phyloP scores from a whole-genome alignment of 1,140 invertebrate genomes.

The Stenopsyche tienmushanensis region DNA sequence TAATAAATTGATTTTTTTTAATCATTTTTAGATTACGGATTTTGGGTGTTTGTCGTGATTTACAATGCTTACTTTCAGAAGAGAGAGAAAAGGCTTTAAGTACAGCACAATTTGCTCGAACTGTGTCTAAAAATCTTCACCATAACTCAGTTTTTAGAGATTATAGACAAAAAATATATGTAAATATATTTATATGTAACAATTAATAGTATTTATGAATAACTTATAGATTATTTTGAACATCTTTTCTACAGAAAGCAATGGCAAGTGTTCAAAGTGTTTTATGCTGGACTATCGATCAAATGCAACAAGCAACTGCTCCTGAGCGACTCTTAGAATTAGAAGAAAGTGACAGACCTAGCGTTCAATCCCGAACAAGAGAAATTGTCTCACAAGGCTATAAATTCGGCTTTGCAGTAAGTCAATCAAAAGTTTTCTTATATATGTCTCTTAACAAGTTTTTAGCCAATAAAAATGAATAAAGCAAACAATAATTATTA shows the following conservation, averaged over 20 bases:
- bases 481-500: too few relatives aligned
- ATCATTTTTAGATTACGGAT: constrained; percentile 30
- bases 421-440: too few relatives aligned
- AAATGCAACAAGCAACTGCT: constrained; percentile 32
- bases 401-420: constrained; percentile 84
- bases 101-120: constrained; percentile 76
- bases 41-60: constrained; percentile 65
- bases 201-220: background rate
- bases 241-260: constrained; percentile 32
- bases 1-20: constrained; percentile 12
- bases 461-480: too few relatives aligned
- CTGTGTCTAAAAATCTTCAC: constrained; percentile 56
- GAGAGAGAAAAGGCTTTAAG: constrained; percentile 78
- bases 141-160: constrained; percentile 37
- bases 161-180: constrained; percentile 37
- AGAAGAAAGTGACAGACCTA: constrained; percentile 45
- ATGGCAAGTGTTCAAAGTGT: constrained; percentile 29
- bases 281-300: constrained; percentile 35
- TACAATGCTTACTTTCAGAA: constrained; percentile 76
- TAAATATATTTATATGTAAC: constrained; percentile 18
- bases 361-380: constrained; percentile 60
- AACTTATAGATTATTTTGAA: constrained; percentile 5
- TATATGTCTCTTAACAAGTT: background rate
- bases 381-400: constrained; percentile 86
- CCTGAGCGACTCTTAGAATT: constrained; percentile 37